Evolutionary conservation across 2,113 vertebrate species (phyloP).

Genomic region (Otolemur garnettii): DNA sequence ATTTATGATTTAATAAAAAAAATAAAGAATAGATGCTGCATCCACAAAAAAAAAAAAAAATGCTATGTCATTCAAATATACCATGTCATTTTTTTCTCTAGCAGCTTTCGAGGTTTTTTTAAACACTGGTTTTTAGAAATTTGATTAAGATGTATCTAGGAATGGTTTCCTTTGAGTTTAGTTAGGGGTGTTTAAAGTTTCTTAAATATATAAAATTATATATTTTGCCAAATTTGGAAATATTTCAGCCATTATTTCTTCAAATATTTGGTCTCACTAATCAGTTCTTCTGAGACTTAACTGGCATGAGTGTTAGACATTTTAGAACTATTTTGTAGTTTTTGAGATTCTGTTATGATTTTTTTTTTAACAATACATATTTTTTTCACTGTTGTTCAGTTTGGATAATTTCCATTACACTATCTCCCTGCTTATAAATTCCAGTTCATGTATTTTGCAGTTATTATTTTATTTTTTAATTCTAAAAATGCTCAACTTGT

Average conservation of each 20-base stretch:
- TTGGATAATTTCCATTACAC: background rate
- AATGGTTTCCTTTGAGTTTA: background rate
- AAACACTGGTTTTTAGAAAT: too few relatives aligned
- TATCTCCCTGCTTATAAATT: background rate
- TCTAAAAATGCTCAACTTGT: background rate
- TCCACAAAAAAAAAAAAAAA: too few relatives aligned
- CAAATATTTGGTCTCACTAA: background rate
- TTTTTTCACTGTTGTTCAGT: background rate
- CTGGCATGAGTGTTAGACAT: background rate
- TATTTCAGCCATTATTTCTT: background rate
- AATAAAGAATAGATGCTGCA: too few relatives aligned
- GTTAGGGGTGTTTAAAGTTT: background rate
- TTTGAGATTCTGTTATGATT: background rate
- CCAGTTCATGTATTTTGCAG: background rate
- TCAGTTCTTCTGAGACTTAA: background rate
- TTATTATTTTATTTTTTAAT: background rate
- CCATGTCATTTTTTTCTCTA: too few relatives aligned
- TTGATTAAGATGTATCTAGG: too few relatives aligned
- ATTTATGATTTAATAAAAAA: too few relatives aligned
- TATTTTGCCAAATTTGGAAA: background rate
- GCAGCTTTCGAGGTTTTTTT: too few relatives aligned
- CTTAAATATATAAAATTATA: background rate
- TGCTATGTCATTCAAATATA: too few relatives aligned
- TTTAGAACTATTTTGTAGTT: background rate
- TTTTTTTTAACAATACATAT: background rate